Percentiles rank a stretch among this genome's conserved stretches.
Evolutionary conservation across 1,140 invertebrate species (phyloP).

Genomic region (Diabrotica undecimpunctata): DNA sequence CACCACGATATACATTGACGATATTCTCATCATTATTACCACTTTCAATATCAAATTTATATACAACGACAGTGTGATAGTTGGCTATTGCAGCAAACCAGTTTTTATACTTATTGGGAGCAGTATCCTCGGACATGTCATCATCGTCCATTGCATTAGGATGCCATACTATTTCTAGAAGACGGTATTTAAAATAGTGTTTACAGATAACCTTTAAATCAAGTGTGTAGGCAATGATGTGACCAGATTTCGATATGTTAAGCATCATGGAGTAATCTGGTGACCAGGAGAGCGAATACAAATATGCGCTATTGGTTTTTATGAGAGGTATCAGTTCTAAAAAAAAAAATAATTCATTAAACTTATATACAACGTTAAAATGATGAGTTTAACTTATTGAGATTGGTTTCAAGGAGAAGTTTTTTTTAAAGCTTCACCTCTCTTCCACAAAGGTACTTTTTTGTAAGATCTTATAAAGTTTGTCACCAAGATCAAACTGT

Average conservation of each 20-base stretch:
- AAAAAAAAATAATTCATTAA: constrained; percentile 18
- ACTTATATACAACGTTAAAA: constrained; percentile 14
- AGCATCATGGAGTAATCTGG: constrained; percentile 57
- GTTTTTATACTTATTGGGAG: constrained; percentile 55
- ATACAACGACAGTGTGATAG: constrained; percentile 57
- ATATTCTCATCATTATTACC: constrained; percentile 41
- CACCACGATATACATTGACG: constrained; percentile 57
- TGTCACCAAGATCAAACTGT: too few relatives aligned
- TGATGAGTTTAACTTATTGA: too few relatives aligned
- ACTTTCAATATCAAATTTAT: constrained; percentile 24
- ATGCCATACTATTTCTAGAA: constrained; percentile 68
- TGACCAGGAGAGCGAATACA: constrained; percentile 61
- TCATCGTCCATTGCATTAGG: constrained; percentile 55
- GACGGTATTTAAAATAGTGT: constrained; percentile 51
- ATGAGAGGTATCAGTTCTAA: constrained; percentile 35
- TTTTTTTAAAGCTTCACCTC: too few relatives aligned
- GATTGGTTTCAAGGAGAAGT: too few relatives aligned
- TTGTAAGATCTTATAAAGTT: too few relatives aligned
- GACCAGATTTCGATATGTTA: constrained; percentile 42
- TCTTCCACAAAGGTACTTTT: too few relatives aligned
- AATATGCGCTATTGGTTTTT: constrained; percentile 44
- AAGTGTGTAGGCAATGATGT: constrained; percentile 26
- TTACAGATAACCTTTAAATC: constrained; percentile 41
- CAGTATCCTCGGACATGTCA: constrained; percentile 12
- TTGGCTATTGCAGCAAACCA: constrained; percentile 59